These are phyloP conservation scores for Ormyrus rosae DNA, from an alignment of 2,888 invertebrate species.

Conservation along the genomic window DNA sequence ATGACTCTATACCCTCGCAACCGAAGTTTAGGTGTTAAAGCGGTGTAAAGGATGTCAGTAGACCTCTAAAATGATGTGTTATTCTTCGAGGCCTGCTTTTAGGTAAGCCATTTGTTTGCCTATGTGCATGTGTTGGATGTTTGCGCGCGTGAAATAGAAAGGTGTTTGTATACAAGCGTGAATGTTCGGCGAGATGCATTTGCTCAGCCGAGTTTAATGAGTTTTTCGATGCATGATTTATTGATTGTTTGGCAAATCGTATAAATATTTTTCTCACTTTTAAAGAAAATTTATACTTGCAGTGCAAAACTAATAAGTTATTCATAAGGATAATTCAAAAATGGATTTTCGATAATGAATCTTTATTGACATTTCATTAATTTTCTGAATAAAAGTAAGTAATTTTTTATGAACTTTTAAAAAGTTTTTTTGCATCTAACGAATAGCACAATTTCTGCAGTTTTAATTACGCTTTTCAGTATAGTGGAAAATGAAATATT, in stretches of 20 bases:
- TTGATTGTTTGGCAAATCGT: no score
- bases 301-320: no score
- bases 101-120: slow-evolving; percentile 39
- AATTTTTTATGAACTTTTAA: no score
- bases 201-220: slow-evolving; percentile 48
- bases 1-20: slow-evolving; percentile 12
- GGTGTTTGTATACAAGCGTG: slow-evolving; percentile 56
- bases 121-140: neutral
- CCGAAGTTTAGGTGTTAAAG: neutral
- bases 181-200: slow-evolving; percentile 45
- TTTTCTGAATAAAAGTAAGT: no score
- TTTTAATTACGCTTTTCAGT: neutral
- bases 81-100: slow-evolving; percentile 24
- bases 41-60: slow-evolving; percentile 30
- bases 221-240: slow-evolving; percentile 23
- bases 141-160: no score
- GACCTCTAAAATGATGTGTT: slow-evolving; percentile 37
- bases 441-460: neutral
- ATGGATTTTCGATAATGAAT: no score
- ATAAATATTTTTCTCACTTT: neutral
- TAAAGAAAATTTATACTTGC: neutral
- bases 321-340: no score
- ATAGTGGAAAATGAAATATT: neutral
- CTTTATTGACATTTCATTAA: no score
- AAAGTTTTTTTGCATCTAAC: no score